These are phyloP conservation scores for Huso huso DNA, from an alignment of 2,797 vertebrate genomes.

Conservation along the genomic window DNA sequence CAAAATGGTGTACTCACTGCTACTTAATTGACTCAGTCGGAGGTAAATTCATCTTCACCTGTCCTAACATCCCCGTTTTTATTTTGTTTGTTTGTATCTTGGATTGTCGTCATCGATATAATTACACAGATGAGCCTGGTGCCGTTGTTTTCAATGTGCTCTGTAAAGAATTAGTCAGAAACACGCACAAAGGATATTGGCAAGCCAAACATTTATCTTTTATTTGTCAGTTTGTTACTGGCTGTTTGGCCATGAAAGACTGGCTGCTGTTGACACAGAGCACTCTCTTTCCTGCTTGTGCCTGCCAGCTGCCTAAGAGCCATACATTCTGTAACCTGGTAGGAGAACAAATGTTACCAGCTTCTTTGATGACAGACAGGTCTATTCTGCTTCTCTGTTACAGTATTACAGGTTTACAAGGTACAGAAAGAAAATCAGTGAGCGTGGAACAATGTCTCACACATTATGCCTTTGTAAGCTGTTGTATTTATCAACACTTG, in stretches of 20 bases:
- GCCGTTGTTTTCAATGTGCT: constrained; percentile 34
- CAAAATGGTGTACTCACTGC: constrained; percentile 19
- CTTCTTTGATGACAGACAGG: constrained; percentile 76
- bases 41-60: constrained; percentile 43
- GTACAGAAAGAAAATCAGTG: constrained; percentile 62
- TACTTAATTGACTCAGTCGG: constrained; percentile 30
- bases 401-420: constrained; percentile 50
- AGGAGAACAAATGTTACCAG: constrained; percentile 66
- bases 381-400: constrained; percentile 66
- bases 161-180: constrained; percentile 54
- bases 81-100: constrained; percentile 46
- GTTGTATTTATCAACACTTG: constrained; percentile 59
- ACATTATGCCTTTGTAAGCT: constrained; percentile 39
- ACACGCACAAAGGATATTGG: constrained; percentile 53
- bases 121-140: constrained; percentile 52
- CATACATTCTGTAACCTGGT: constrained; percentile 52
- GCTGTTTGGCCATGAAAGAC: constrained; percentile 56
- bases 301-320: constrained; percentile 73
- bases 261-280: constrained; percentile 75
- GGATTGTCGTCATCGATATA: constrained; percentile 70
- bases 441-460: constrained; percentile 50
- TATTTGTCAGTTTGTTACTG: constrained; percentile 60
- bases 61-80: constrained; percentile 49
- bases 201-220: constrained; percentile 64
- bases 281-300: constrained; percentile 67